phyloP scores from a whole-genome alignment of 1,140 invertebrate genomes.

The Dreissena polymorpha region DNA sequence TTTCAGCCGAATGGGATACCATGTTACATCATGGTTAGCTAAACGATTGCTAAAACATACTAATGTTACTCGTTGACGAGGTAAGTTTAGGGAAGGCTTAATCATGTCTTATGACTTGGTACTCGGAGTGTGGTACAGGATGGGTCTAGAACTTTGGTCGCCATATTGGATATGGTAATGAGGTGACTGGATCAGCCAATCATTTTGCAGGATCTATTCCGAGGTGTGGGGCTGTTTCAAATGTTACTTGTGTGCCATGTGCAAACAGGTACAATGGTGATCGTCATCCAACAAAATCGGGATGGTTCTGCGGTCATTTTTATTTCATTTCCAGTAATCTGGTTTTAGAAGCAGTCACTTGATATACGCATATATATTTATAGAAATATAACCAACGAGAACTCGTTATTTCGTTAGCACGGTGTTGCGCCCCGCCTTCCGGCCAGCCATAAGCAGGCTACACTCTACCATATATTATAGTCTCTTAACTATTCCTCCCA shows the following conservation, averaged over 20 bases:
- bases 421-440: neutral
- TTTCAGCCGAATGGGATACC: slow-evolving; percentile 53
- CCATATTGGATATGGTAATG: slow-evolving; percentile 65
- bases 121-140: slow-evolving; percentile 50
- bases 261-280: slow-evolving; percentile 31
- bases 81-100: slow-evolving; percentile 62
- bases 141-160: slow-evolving; percentile 57
- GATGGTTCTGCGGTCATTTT: slow-evolving; percentile 46
- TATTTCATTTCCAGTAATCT: slow-evolving; percentile 49
- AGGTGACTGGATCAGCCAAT: slow-evolving; percentile 66
- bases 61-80: slow-evolving; percentile 43
- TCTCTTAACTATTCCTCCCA: slow-evolving; percentile 2
- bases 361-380: slow-evolving; percentile 10
- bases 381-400: too few species aligned
- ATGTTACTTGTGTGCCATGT: slow-evolving; percentile 46
- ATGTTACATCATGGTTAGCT: slow-evolving; percentile 44
- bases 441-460: neutral
- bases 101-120: slow-evolving; percentile 51
- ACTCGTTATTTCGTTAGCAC: too few species aligned
- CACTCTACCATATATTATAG: slow-evolving; percentile 6
- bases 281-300: slow-evolving; percentile 39
- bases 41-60: slow-evolving; percentile 52
- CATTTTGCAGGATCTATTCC: slow-evolving; percentile 63
- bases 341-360: slow-evolving; percentile 26
- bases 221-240: slow-evolving; percentile 65